phyloP scores from a whole-genome alignment of 2,113 vertebrate genomes.

The Lepus timidus region DNA sequence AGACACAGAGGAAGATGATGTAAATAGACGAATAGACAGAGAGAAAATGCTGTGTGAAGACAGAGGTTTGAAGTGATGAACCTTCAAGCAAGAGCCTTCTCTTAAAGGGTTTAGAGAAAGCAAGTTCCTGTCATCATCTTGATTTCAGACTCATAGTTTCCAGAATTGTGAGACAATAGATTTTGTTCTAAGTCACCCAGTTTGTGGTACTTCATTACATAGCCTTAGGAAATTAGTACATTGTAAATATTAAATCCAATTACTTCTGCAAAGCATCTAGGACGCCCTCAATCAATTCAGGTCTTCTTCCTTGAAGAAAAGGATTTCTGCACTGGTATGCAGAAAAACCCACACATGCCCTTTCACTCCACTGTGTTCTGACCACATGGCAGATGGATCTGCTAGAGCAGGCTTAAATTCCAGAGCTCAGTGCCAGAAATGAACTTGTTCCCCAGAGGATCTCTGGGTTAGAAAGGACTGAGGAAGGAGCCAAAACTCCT shows the following conservation, averaged over 20 bases:
- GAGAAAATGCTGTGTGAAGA: background rate
- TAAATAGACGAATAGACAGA: background rate
- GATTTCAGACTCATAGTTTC: background rate
- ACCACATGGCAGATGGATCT: background rate
- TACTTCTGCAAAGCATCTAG: background rate
- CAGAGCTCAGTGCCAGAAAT: constrained; percentile 34
- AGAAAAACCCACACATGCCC: background rate
- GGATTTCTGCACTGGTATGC: background rate
- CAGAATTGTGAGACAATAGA: background rate
- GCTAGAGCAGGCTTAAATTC: background rate
- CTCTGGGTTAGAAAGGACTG: constrained; percentile 23
- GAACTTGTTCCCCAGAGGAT: background rate
- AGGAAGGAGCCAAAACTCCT: background rate
- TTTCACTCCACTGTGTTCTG: background rate
- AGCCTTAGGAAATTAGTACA: background rate
- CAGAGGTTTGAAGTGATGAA: background rate
- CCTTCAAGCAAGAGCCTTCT: background rate
- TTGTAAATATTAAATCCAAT: constrained; percentile 6
- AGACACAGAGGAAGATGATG: background rate
- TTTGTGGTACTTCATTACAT: background rate
- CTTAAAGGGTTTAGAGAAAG: background rate
- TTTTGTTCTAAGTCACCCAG: constrained; percentile 2
- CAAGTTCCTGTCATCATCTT: background rate
- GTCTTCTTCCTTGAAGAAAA: background rate
- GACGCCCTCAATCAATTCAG: background rate